Percentiles rank a stretch among this genome's conserved stretches.
These are phyloP conservation scores for Ariolimax columbianus DNA, from an alignment of 2,888 invertebrate species.

Conservation along the genomic window DNA sequence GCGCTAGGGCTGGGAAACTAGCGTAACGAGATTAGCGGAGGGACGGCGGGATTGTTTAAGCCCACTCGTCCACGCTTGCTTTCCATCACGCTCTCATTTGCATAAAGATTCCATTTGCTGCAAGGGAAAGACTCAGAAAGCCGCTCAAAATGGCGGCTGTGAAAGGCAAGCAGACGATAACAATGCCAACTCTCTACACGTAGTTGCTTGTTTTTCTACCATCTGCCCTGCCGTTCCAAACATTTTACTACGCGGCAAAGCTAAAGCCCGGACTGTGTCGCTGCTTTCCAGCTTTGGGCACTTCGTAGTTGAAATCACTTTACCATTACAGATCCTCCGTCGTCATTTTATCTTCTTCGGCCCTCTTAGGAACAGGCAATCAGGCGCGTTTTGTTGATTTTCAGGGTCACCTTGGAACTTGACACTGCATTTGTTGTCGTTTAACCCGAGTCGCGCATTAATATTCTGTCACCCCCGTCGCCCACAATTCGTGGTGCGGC, in stretches of 20 bases:
- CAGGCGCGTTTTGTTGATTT: conserved; percentile 45
- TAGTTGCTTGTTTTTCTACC: conserved; percentile 42
- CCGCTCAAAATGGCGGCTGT: conserved; percentile 41
- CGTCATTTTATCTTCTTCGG: background rate
- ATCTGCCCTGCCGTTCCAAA: conserved; percentile 37
- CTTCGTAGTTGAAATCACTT: conserved; percentile 17
- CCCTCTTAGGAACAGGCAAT: conserved; percentile 8
- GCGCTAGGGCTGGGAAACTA: background rate
- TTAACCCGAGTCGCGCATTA: conserved; percentile 50
- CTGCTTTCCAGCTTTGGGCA: background rate
- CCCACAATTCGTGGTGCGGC: conserved; percentile 29
- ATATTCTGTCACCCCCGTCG: conserved; percentile 34
- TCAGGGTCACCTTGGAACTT: conserved; percentile 42
- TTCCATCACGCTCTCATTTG: conserved; percentile 43
- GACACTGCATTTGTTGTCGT: conserved; percentile 50
- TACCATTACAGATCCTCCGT: conserved; percentile 20
- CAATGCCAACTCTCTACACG: conserved; percentile 39
- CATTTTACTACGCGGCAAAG: background rate
- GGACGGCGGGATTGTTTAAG: conserved; percentile 31
- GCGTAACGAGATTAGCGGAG: conserved; percentile 42
- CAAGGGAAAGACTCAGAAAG: conserved; percentile 27
- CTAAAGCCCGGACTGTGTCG: background rate
- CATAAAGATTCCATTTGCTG: conserved; percentile 51
- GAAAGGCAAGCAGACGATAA: conserved; percentile 27
- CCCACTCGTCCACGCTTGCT: conserved; percentile 25